Conservation (phyloP, 1,140 invertebrate species). For the Lasaia peninsularis region DNA sequence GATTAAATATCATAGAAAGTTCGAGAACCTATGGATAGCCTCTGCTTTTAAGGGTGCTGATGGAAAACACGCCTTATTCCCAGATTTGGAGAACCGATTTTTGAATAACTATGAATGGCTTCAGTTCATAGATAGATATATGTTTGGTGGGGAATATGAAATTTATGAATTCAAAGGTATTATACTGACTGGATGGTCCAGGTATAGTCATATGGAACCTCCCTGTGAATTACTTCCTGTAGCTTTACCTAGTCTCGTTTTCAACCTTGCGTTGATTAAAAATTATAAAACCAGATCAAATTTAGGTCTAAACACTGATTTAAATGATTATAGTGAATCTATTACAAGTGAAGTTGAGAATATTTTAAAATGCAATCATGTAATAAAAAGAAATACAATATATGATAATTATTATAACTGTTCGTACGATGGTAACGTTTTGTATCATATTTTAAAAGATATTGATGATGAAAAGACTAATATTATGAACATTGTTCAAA, state of each 20-base stretch:
- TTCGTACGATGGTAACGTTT: slow-evolving; percentile 31
- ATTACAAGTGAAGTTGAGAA: slow-evolving; percentile 19
- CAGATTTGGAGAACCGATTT: slow-evolving; percentile 57
- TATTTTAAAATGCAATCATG: slow-evolving; percentile 20
- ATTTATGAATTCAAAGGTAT: slow-evolving; percentile 65
- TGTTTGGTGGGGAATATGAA: slow-evolving; percentile 42
- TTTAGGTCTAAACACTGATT: slow-evolving; percentile 24
- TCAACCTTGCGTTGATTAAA: slow-evolving; percentile 61
- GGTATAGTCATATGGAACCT: slow-evolving; percentile 93
- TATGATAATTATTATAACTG: slow-evolving; percentile 34
- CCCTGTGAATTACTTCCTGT: slow-evolving; percentile 94
- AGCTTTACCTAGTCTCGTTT: slow-evolving; percentile 86
- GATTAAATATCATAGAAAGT: slow-evolving; percentile 42
- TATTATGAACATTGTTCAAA: slow-evolving; percentile 27
- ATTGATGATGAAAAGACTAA: slow-evolving; percentile 28
- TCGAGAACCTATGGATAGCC: slow-evolving; percentile 91
- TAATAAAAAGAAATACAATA: slow-evolving; percentile 21
- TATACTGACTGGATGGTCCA: slow-evolving; percentile 88
- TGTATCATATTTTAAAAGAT: slow-evolving; percentile 29
- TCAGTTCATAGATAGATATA: slow-evolving; percentile 43
- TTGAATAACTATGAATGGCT: slow-evolving; percentile 62
- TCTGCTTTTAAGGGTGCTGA: slow-evolving; percentile 94
- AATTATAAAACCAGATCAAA: not conserved
- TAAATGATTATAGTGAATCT: slow-evolving; percentile 20
- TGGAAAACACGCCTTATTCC: slow-evolving; percentile 86